Conservation (phyloP, 1,140 invertebrate species). For the Ylistrum balloti region DNA sequence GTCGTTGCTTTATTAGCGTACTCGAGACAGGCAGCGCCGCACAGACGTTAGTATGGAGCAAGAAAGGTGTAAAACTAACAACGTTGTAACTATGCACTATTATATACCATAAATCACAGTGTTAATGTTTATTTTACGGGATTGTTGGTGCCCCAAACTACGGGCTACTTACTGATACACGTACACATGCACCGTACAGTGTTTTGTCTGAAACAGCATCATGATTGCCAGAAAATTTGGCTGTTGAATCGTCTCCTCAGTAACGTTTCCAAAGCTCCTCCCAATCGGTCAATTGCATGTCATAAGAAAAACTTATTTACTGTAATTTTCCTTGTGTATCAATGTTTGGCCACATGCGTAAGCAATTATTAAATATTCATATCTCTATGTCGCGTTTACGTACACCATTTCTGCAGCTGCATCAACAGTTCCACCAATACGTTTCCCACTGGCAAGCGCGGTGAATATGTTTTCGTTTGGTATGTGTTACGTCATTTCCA, state of each 20-base stretch:
- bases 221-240: background rate
- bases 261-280: too few relatives aligned
- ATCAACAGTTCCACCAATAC: background rate
- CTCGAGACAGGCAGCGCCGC: background rate
- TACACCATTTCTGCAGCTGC: background rate
- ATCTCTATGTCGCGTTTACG: background rate
- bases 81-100: background rate
- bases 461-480: background rate
- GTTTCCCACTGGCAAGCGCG: background rate
- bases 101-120: background rate
- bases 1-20: background rate
- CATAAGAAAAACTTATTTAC: background rate
- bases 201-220: background rate
- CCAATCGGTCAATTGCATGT: too few relatives aligned
- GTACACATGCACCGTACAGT: background rate
- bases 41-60: background rate
- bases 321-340: background rate
- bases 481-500: background rate
- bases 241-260: background rate
- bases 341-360: background rate
- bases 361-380: slow-evolving; percentile 36
- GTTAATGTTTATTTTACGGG: background rate
- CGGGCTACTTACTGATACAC: background rate
- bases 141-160: background rate
- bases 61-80: background rate